A percentile compares a stretch with the other conserved stretches of the same genome.
These are phyloP conservation scores for Mormyrus iriodes DNA, from an alignment of 2,113 vertebrate genomes.

Conservation along the genomic window DNA sequence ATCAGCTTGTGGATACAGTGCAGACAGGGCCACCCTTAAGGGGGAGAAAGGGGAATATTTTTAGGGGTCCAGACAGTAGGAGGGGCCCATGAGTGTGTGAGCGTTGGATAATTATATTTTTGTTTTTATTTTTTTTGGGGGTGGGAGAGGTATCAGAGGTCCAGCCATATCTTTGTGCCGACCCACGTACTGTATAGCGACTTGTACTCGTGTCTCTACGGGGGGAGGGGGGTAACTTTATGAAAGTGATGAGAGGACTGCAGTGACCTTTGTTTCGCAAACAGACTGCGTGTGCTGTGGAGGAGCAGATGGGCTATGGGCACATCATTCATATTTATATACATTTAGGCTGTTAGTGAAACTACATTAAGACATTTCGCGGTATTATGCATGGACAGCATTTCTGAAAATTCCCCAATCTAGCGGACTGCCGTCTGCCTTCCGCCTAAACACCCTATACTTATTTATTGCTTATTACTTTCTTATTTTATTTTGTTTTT, in stretches of 20 bases:
- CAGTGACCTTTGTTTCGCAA: not conserved
- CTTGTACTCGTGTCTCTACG: not conserved
- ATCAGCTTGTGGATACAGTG: not conserved
- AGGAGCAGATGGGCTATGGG: not conserved
- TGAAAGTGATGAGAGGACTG: not conserved
- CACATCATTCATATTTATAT: not conserved
- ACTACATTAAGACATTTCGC: not conserved
- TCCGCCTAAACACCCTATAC: not conserved
- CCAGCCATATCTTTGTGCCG: not conserved
- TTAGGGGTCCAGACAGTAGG: not conserved
- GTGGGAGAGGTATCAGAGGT: not conserved
- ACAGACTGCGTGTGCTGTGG: not conserved
- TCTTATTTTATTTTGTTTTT: not conserved
- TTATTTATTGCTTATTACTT: not conserved
- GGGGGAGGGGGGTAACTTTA: not conserved
- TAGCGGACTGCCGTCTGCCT: not conserved
- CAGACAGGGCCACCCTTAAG: not conserved
- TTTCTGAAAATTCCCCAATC: not conserved
- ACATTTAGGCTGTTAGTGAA: not conserved
- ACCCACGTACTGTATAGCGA: not conserved
- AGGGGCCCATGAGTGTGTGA: not conserved
- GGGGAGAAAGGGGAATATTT: not conserved
- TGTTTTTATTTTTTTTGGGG: not conserved
- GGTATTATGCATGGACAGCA: not conserved
- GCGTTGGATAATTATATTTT: not conserved